Conservation (phyloP, 2,113 vertebrate species). For the Vireo altiloquus region DNA sequence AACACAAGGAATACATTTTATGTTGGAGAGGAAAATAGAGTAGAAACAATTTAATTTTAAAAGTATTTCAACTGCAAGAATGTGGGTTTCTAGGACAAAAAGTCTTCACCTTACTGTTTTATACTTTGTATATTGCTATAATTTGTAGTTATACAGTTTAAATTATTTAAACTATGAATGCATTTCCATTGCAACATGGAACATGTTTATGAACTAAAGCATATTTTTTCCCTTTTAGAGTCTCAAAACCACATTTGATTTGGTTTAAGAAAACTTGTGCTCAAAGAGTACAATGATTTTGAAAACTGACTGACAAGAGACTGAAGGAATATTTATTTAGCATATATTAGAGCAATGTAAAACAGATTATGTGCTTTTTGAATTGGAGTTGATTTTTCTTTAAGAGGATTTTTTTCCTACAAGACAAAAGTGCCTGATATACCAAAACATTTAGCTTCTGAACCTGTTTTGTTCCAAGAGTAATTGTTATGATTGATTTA, state of each 20-base stretch:
- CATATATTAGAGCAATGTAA: neutral
- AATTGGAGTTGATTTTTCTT: neutral
- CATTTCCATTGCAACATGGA: neutral
- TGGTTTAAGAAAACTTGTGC: neutral
- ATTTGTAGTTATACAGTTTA: neutral
- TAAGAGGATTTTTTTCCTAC: neutral
- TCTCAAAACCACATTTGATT: neutral
- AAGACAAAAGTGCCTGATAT: neutral
- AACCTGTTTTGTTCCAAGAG: neutral
- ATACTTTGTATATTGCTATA: neutral
- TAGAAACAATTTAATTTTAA: neutral
- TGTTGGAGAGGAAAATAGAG: neutral
- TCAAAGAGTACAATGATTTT: neutral
- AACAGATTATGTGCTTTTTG: neutral
- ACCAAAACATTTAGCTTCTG: neutral
- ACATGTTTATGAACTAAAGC: neutral
- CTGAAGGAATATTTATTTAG: neutral
- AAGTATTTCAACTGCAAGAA: neutral
- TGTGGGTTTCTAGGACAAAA: neutral
- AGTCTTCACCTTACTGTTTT: neutral
- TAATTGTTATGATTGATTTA: neutral
- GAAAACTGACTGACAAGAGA: neutral
- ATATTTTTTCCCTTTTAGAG: neutral
- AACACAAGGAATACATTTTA: neutral
- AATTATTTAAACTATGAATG: neutral